These are phyloP conservation scores for Standfussiana lucernea DNA, from an alignment of 2,888 invertebrate genomes.

Conservation along the genomic window DNA sequence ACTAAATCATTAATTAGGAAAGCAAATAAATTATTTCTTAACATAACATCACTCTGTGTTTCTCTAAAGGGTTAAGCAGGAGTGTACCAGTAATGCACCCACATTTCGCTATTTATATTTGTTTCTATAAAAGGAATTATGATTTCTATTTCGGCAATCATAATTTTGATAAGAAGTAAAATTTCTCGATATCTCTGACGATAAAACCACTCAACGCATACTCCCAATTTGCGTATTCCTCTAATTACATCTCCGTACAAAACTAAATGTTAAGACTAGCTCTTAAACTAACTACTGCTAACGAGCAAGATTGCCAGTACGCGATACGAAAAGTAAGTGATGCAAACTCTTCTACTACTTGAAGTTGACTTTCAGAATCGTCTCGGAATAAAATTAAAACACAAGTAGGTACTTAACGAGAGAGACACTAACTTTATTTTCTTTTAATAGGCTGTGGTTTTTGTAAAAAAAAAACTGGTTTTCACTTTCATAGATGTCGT, in stretches of 20 bases:
- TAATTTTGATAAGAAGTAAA: not conserved
- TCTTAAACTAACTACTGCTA: conserved; percentile 26
- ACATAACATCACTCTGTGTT: not conserved
- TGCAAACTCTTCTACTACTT: conserved; percentile 28
- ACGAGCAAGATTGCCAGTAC: conserved; percentile 44
- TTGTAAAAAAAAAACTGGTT: not conserved
- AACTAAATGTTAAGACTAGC: not conserved
- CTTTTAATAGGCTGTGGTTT: conserved; percentile 14
- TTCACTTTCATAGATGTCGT: not conserved
- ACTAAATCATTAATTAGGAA: not conserved
- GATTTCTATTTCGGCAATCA: not conserved
- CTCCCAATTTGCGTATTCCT: no score
- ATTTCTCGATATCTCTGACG: no score
- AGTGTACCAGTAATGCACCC: not conserved
- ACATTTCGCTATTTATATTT: not conserved
- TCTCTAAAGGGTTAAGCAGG: not conserved
- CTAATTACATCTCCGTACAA: not conserved
- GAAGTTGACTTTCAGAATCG: conserved; percentile 22
- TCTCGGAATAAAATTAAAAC: conserved; percentile 46
- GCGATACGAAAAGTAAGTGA: conserved; percentile 34
- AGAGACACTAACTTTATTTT: conserved; percentile 23
- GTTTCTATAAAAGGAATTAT: not conserved
- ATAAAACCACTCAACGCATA: not conserved
- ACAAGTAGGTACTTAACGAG: conserved; percentile 15
- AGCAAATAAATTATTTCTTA: not conserved